These are phyloP conservation scores for Tillus elongatus DNA, from an alignment of 2,888 invertebrate genomes.

Conservation along the genomic window DNA sequence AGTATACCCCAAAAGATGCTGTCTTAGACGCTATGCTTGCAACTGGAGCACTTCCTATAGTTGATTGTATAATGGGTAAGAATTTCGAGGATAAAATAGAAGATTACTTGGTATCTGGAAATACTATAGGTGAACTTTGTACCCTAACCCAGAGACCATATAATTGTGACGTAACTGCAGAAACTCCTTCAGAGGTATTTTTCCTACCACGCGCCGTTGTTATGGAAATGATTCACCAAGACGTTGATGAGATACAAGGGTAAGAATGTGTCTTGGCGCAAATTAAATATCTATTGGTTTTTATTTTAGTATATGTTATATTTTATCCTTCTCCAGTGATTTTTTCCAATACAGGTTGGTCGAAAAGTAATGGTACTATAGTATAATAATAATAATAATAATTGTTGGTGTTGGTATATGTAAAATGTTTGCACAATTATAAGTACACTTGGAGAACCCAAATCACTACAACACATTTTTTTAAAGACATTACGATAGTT, in stretches of 20 bases:
- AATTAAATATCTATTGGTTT: too few species aligned
- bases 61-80: slow-evolving; percentile 46
- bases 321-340: too few species aligned
- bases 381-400: too few species aligned
- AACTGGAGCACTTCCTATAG: slow-evolving; percentile 47
- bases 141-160: slow-evolving; percentile 49
- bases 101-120: slow-evolving; percentile 53
- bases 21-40: not conserved
- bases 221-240: slow-evolving; percentile 41
- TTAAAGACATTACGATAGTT: too few species aligned
- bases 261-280: too few species aligned
- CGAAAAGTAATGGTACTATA: too few species aligned
- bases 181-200: slow-evolving; percentile 49
- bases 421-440: too few species aligned
- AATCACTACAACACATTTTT: too few species aligned
- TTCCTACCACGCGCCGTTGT: slow-evolving; percentile 40
- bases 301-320: too few species aligned
- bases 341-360: too few species aligned
- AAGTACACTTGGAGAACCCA: too few species aligned
- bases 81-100: slow-evolving; percentile 43
- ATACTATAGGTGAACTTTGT: slow-evolving; percentile 52
- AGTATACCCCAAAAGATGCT: not conserved
- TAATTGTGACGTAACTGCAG: slow-evolving; percentile 50
- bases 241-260: slow-evolving; percentile 13
- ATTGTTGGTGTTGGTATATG: too few species aligned